A percentile compares a stretch with the other conserved stretches of the same genome.
Evolutionary conservation across 2,888 invertebrate species (phyloP).

Genomic region (Athalia cordata): DNA sequence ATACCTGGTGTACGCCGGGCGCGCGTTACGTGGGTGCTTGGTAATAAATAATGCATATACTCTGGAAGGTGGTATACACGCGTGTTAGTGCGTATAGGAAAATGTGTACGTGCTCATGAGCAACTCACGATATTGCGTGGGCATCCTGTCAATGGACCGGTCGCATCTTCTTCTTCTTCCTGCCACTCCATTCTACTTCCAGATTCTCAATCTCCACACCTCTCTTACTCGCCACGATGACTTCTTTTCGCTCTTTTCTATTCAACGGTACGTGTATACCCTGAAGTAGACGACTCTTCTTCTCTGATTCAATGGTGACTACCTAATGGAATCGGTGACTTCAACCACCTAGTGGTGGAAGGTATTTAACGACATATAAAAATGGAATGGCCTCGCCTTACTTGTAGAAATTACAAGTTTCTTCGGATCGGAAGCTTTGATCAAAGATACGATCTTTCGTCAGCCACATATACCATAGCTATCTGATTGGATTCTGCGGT

Average conservation of each 20-base stretch:
- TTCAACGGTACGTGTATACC: too few relatives aligned
- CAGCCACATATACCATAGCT: neutral
- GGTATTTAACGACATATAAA: neutral
- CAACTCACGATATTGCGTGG: constrained; percentile 51
- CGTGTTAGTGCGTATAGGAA: constrained; percentile 34
- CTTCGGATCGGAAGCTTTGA: constrained; percentile 34
- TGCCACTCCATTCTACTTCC: neutral
- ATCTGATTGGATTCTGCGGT: neutral
- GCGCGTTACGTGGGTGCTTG: constrained; percentile 56
- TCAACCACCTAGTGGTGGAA: too few relatives aligned
- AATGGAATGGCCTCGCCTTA: constrained; percentile 14
- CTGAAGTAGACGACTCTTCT: too few relatives aligned
- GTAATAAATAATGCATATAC: constrained; percentile 48
- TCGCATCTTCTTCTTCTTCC: constrained; percentile 35
- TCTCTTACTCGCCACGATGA: too few relatives aligned
- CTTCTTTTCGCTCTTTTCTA: too few relatives aligned
- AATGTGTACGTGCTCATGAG: constrained; percentile 34
- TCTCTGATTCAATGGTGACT: too few relatives aligned
- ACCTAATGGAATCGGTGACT: too few relatives aligned
- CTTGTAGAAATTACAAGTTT: constrained; percentile 9
- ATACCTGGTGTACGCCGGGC: too few relatives aligned
- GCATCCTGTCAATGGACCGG: constrained; percentile 55
- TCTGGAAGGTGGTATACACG: neutral
- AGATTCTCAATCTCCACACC: too few relatives aligned
- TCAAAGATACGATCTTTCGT: constrained; percentile 38